Percentiles rank a stretch among this genome's conserved stretches.
phyloP scores from a whole-genome alignment of 2,113 vertebrate genomes.

The Passer montanus region DNA sequence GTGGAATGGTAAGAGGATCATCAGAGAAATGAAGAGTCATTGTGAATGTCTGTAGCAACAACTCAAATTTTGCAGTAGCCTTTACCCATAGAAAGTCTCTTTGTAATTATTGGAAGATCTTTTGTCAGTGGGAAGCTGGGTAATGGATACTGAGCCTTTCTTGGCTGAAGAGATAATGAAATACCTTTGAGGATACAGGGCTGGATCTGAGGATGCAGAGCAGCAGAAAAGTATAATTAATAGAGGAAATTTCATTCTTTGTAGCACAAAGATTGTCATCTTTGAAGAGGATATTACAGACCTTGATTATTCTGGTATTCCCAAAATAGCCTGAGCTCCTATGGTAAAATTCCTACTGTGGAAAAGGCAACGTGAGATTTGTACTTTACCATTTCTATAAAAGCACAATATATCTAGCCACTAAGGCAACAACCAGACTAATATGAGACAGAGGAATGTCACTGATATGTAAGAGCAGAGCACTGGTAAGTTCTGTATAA shows the following conservation, averaged over 20 bases:
- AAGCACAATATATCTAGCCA: neutral
- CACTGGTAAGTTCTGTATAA: neutral
- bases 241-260: constrained; percentile 10
- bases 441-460: neutral
- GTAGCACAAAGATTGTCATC: neutral
- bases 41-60: neutral
- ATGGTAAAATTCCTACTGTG: neutral
- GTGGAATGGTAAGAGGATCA: neutral
- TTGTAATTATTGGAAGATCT: neutral
- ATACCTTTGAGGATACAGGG: neutral
- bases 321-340: neutral
- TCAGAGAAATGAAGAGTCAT: neutral
- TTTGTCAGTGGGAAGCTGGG: neutral
- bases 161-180: neutral
- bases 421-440: neutral
- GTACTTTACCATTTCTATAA: neutral
- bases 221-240: neutral
- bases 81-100: neutral
- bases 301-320: neutral
- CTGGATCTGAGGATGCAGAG: neutral
- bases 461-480: neutral
- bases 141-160: neutral
- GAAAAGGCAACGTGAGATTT: neutral
- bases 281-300: constrained; percentile 1
- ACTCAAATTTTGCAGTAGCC: neutral